Percentiles rank a stretch among this genome's conserved stretches.
These are phyloP conservation scores for Orientallactaga bullata DNA, from an alignment of 2,113 vertebrate species.

Conservation along the genomic window DNA sequence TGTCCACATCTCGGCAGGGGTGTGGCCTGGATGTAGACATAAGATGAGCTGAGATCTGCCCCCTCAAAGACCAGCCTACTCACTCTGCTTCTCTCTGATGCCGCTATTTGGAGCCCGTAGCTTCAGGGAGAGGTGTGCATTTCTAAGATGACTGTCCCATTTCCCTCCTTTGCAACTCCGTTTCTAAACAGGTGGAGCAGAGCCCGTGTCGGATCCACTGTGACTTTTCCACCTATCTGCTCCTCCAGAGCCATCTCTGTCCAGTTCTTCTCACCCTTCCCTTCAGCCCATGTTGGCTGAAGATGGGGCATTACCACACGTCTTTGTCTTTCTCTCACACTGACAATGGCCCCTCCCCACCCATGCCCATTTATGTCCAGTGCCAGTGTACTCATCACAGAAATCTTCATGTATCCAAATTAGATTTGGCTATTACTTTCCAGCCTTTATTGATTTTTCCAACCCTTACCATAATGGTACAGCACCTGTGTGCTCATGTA, in stretches of 20 bases:
- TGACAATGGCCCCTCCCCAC: neutral
- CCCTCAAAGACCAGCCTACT: neutral
- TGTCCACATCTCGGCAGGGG: neutral
- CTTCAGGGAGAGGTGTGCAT: neutral
- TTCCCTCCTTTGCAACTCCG: neutral
- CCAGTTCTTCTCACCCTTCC: neutral
- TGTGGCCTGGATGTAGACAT: too few species aligned
- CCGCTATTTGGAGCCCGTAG: neutral
- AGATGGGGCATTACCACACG: neutral
- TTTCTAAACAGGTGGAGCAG: neutral
- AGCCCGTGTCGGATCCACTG: accelerated
- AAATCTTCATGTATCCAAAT: neutral
- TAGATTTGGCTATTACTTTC: neutral
- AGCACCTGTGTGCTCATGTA: neutral
- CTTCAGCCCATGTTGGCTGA: neutral
- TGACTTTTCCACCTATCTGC: neutral
- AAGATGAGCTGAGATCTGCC: neutral
- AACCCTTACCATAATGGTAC: neutral
- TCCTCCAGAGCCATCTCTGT: neutral
- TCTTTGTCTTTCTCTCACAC: neutral
- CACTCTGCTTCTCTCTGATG: neutral
- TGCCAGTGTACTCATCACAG: neutral
- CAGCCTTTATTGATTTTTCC: neutral
- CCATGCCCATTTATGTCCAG: neutral
- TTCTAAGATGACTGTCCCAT: neutral